Evolutionary conservation across 2,888 invertebrate species (phyloP).

Genomic region (Scaptomyza caliginosa): DNA sequence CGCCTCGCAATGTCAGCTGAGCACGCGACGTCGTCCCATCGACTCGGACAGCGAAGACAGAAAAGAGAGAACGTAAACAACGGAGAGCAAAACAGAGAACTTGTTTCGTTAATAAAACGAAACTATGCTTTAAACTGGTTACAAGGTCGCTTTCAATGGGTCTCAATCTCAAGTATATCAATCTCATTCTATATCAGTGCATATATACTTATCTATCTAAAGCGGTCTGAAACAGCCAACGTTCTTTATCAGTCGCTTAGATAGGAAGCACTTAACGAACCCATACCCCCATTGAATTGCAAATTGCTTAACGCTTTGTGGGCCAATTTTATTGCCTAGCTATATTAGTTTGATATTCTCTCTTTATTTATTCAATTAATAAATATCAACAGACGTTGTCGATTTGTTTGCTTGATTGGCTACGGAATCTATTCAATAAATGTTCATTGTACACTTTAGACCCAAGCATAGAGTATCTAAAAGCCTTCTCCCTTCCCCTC

Average conservation of each 20-base stretch:
- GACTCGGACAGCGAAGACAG: background rate
- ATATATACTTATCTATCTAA: background rate
- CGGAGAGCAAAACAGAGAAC: constrained; percentile 32
- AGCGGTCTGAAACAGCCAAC: background rate
- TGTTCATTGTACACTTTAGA: constrained; percentile 4
- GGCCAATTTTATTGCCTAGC: constrained; percentile 36
- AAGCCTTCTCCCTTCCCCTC: background rate
- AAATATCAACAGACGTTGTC: constrained; percentile 19
- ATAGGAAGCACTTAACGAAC: constrained; percentile 23
- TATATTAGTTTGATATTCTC: constrained; percentile 24
- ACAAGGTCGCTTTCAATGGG: constrained; percentile 13
- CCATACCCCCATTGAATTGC: constrained; percentile 8
- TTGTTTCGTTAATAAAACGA: constrained; percentile 42
- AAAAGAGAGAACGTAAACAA: background rate
- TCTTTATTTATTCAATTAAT: constrained; percentile 56
- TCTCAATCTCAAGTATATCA: background rate
- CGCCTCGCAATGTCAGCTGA: constrained; percentile 18
- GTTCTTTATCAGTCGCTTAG: constrained; percentile 24
- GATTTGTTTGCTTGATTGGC: constrained; percentile 39
- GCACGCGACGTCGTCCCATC: background rate
- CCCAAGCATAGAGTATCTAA: constrained; percentile 1
- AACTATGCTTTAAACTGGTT: constrained; percentile 19
- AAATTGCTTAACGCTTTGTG: constrained; percentile 47
- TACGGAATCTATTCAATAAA: constrained; percentile 29
- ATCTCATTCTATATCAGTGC: background rate